A percentile compares a stretch with the other conserved stretches of the same genome.
Evolutionary conservation across 2,113 vertebrate species (phyloP).

Genomic region (mouse (Mus musculus)): GRCm39 chr9:110198001-110198500

Average conservation of each 20-base stretch:
- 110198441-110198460: neutral
- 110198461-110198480: neutral
- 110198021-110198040: neutral
- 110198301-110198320: neutral
- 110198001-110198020: neutral
- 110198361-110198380: neutral
- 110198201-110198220: too few relatives aligned
- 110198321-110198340: neutral
- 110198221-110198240: neutral
- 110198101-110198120: neutral
- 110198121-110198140: neutral
- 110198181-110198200: neutral
- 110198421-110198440: neutral
- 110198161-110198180: neutral
- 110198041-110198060: neutral
- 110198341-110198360: neutral
- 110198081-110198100: neutral
- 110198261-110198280: neutral
- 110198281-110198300: neutral
- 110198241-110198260: too few relatives aligned
- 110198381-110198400: neutral
- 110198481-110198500: neutral
- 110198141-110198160: neutral
- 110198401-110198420: neutral
- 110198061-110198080: neutral